Evolutionary conservation across 2,113 vertebrate species (phyloP), one percentile per base, ranked within the genome.

Genomic region (Apus apus): DNA sequence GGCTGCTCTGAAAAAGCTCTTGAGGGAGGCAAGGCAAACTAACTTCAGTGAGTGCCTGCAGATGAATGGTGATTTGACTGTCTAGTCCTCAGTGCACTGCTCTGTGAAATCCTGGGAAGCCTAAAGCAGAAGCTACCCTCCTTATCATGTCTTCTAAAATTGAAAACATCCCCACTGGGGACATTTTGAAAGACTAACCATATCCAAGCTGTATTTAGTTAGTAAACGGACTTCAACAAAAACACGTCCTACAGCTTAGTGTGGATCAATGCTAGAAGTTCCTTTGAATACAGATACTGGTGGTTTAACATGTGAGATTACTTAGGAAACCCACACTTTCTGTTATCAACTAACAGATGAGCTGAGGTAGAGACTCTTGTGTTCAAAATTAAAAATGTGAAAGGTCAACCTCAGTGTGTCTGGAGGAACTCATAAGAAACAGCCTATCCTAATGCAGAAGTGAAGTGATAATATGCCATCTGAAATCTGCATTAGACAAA

Each of bases 31-130:
- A 13, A 84, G 54, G 15, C 19, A 58, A 77, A 57, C 17, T 7
- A 17, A 53, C 8, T 70, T 56, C 30, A 51, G 40, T 3, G 10
- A 21, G 19, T 1, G 3, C 32, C n/a, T 83, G 66, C 26, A 48
- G 53, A 66, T 0, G 4, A 29, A 30, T 1, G 3, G 80, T 29
- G 29, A 68, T 53, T 46, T 66, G 46, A 61, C 34, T 0, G 0
- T 25, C 45, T 60, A 51, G 29, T 64, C 30, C 74, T 79, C 73
- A 27, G 23, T 25, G 18, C 16, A 19, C 13, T 58, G 43, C 68
- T 95, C 40, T 0, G 10, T 56, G 38, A 89, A 71, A 62, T 43
- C 61, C 61, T 71, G 68, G 65, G 65, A 74, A 29, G 22, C 22
- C 43, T 58, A 15, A 29, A 77, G 68, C 50, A 92, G 83, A 80